These are phyloP conservation scores for Streptopelia turtur DNA, from an alignment of 2,797 vertebrate genomes.

Conservation along the genomic window DNA sequence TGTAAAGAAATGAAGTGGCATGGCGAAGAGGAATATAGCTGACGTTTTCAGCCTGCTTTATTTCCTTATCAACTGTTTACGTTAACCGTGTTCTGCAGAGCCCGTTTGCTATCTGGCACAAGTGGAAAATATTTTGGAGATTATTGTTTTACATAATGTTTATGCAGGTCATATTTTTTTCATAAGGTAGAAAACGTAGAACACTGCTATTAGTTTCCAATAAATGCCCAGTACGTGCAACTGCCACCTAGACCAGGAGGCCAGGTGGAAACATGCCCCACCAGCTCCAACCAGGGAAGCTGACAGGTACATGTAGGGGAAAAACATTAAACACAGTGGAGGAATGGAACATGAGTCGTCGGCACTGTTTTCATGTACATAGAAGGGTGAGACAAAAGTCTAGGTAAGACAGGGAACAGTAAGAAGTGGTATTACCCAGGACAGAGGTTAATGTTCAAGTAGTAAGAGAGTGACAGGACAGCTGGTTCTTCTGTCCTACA, in stretches of 20 bases:
- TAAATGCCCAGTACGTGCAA: not conserved
- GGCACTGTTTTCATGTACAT: accelerated
- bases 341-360: not conserved
- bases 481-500: not conserved
- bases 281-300: not conserved
- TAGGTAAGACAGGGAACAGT: not conserved
- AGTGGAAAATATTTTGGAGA: not conserved
- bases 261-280: not conserved
- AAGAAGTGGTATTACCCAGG: not conserved
- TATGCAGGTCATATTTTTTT: not conserved
- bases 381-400: not conserved
- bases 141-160: accelerated
- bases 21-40: not conserved
- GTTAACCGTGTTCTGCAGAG: not conserved
- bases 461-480: not conserved
- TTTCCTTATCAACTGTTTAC: not conserved
- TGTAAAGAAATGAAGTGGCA: not conserved
- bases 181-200: not conserved
- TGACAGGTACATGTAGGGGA: not conserved
- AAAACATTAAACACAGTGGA: not conserved
- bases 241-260: not conserved
- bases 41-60: not conserved
- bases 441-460: not conserved
- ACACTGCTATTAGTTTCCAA: not conserved
- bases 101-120: not conserved